Percentiles rank a stretch among this genome's conserved stretches.
phyloP scores from a whole-genome alignment of 2,888 invertebrate species.

The Geotrupes spiniger region DNA sequence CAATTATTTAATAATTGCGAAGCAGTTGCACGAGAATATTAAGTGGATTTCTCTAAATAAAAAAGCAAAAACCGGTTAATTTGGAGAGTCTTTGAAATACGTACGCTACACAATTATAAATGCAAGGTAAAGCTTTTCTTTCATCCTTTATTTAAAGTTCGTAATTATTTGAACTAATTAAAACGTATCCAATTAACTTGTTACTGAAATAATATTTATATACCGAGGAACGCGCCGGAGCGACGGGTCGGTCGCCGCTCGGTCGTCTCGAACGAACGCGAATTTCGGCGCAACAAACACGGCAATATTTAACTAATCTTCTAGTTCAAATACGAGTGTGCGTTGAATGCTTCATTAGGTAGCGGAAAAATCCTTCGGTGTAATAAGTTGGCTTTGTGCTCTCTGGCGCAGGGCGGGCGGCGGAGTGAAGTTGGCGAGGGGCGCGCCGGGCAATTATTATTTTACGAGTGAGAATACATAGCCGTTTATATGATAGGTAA shows the following conservation, averaged over 20 bases:
- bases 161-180: conserved; percentile 36
- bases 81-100: not conserved
- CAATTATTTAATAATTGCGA: conserved; percentile 1
- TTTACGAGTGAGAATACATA: too few relatives aligned
- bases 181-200: conserved; percentile 36
- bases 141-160: conserved; percentile 32
- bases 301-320: conserved; percentile 36
- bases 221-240: conserved; percentile 12
- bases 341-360: conserved; percentile 35
- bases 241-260: too few relatives aligned
- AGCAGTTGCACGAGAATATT: not conserved
- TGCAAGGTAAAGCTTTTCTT: conserved; percentile 18
- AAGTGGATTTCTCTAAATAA: conserved; percentile 5
- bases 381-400: conserved; percentile 27
- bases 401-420: not conserved
- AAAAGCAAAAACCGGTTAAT: not conserved
- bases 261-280: conserved; percentile 30
- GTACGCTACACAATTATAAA: conserved; percentile 1
- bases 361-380: conserved; percentile 29
- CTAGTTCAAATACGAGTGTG: conserved; percentile 34
- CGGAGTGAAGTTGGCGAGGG: too few relatives aligned
- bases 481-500: too few relatives aligned
- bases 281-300: conserved; percentile 34
- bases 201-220: conserved; percentile 36
- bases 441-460: too few relatives aligned